Evolutionary conservation across 2,113 vertebrate genomes (phyloP), one percentile per base, ranked within the genome.

Genomic region (Ciconia maguari): DNA sequence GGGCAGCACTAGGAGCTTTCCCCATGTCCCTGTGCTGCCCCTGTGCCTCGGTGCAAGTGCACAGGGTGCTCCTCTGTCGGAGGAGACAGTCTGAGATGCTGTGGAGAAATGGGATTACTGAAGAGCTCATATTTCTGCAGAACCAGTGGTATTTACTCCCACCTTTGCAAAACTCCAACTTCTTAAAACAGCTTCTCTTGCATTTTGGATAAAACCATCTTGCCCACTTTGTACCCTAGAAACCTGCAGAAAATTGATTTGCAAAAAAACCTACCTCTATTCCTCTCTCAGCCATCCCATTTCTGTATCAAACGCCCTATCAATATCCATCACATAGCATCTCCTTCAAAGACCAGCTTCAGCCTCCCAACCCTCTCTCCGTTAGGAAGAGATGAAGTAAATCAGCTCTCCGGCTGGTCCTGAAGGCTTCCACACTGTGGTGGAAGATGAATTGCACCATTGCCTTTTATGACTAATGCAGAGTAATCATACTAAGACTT

Each of bases 391-490:
- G 83, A 76, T 0, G 25, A 36, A 87, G 89, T 79, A 92, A 93
- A 92, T 76, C 69, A 92, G 52, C 76, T 65, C 57, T 52, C 65
- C 0, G 2, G 29, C 69, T 19, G 76, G 20, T 86, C 83, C 85
- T 58, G 0, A 26, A 68, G 65, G 88, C 64, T 48, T 30, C 70
- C 36, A 17, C 7, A 4, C 79, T n/a, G 57, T 0, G 4, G 61
- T 11, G 44, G 49, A 68, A 82, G 94, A 96, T 44, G 30, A 89
- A 95, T 87, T 84, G 74, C 83, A 82, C 36, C 66, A 1, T 12
- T 93, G 65, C 48, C 42, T 92, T 61, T 75, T 79, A 68, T 17
- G 86, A 84, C 44, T 54, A 81, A 84, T 55, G 92, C 86, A 65
- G 64, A 76, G 52, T 4, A 69, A 69, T 38, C 72, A 26, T 5